Conservation (phyloP, 2,797 vertebrate species). For the Gambelia wislizenii region DNA sequence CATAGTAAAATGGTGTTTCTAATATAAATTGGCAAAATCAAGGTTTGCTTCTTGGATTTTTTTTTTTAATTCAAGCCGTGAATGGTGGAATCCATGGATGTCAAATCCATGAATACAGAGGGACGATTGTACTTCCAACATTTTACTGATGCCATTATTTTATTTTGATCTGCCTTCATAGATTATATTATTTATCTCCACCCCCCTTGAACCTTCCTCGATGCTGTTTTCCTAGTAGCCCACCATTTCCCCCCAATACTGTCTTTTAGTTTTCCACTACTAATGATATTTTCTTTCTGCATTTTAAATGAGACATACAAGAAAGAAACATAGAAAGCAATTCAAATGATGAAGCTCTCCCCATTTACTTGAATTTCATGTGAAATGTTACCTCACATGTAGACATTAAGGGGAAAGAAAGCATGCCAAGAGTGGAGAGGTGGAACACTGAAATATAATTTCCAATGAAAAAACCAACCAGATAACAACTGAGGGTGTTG, state of each 20-base stretch:
- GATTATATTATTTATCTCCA: not conserved
- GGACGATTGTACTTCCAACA: too few species aligned
- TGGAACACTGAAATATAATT: not conserved
- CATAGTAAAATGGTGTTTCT: too few species aligned
- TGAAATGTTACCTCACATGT: not conserved
- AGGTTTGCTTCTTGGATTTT: too few species aligned
- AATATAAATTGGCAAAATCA: too few species aligned
- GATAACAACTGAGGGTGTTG: not conserved
- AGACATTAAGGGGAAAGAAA: not conserved
- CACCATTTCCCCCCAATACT: not conserved
- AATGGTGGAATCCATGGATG: too few species aligned
- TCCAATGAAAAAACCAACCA: conserved; percentile 32
- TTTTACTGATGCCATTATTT: not conserved
- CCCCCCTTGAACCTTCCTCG: not conserved
- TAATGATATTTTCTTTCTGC: not conserved
- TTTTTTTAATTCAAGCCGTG: too few species aligned
- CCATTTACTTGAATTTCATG: not conserved
- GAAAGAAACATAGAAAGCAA: not conserved
- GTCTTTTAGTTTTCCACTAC: not conserved
- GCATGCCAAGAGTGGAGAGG: not conserved
- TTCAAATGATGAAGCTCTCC: not conserved
- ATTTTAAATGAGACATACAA: not conserved
- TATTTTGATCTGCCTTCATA: not conserved
- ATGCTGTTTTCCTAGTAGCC: not conserved
- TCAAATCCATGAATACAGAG: too few species aligned